A percentile compares a stretch with the other conserved stretches of the same genome.
Conservation (phyloP, 2,888 invertebrate species). For the Cheilosia variabilis region DNA sequence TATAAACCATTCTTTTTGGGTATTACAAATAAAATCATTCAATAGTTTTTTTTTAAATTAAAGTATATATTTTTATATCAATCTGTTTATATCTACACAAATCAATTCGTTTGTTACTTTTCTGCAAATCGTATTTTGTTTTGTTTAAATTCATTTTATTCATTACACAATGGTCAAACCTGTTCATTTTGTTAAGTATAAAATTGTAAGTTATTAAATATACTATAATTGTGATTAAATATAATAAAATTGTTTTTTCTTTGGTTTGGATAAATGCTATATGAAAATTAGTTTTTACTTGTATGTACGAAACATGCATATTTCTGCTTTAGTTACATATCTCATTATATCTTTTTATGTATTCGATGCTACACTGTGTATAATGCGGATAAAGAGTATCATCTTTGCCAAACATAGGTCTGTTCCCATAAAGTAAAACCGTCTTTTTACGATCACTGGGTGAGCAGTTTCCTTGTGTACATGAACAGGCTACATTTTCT, state of each 20-base stretch:
- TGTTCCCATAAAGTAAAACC: neutral
- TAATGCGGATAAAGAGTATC: conserved; percentile 27
- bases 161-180: conserved; percentile 55
- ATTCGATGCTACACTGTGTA: conserved; percentile 63
- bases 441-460: neutral
- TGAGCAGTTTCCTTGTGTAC: neutral
- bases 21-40: conserved; percentile 21
- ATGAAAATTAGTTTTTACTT: conserved; percentile 38
- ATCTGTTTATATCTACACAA: conserved; percentile 58
- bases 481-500: neutral
- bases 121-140: neutral
- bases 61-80: conserved; percentile 20
- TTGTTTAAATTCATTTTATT: conserved; percentile 41
- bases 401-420: conserved; percentile 42
- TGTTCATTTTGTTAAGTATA: conserved; percentile 54
- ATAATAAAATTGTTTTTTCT: conserved; percentile 42
- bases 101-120: conserved; percentile 18
- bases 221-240: conserved; percentile 47
- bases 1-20: neutral
- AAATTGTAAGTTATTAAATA: conserved; percentile 64
- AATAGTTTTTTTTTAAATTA: conserved; percentile 1
- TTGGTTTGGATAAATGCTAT: conserved; percentile 31
- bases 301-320: conserved; percentile 7
- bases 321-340: neutral
- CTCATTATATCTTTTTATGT: conserved; percentile 1